Evolutionary conservation across 1,140 invertebrate species (phyloP).

Genomic region (Trachelipus rathkii): DNA sequence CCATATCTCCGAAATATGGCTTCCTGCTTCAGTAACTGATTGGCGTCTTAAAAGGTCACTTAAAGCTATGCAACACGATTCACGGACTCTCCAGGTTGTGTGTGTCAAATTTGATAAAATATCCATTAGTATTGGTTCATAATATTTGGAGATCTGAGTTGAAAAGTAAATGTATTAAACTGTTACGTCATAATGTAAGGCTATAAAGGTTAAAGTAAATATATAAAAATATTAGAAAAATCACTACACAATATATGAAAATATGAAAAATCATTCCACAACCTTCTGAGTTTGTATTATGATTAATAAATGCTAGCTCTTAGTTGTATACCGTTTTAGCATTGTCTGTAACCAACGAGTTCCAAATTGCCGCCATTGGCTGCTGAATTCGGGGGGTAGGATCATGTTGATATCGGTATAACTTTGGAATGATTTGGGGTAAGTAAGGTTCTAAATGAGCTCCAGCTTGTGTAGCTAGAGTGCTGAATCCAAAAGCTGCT

Average conservation of each 20-base stretch:
- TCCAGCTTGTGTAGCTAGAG: no score
- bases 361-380: conserved; percentile 89
- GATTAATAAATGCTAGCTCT: no score
- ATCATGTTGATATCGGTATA: conserved; percentile 74
- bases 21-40: conserved; percentile 52
- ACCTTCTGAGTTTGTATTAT: no score
- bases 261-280: no score
- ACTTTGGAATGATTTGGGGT: conserved; percentile 76
- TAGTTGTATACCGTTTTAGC: conserved; percentile 59
- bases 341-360: conserved; percentile 78
- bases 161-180: conserved; percentile 14
- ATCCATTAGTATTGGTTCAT: conserved; percentile 79
- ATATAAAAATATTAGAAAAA: no score
- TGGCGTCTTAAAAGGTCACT: conserved; percentile 71
- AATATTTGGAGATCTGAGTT: conserved; percentile 77
- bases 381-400: conserved; percentile 83
- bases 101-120: conserved; percentile 74
- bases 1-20: conserved; percentile 70
- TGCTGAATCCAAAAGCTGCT: no score
- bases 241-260: no score
- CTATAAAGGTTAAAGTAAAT: no score
- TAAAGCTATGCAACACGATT: conserved; percentile 82
- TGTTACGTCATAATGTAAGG: no score
- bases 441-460: conserved; percentile 74
- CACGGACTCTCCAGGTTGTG: conserved; percentile 79